A percentile compares a stretch with the other conserved stretches of the same genome.
phyloP scores from a whole-genome alignment of 2,797 vertebrate genomes.

The Gymnodraco acuticeps region DNA sequence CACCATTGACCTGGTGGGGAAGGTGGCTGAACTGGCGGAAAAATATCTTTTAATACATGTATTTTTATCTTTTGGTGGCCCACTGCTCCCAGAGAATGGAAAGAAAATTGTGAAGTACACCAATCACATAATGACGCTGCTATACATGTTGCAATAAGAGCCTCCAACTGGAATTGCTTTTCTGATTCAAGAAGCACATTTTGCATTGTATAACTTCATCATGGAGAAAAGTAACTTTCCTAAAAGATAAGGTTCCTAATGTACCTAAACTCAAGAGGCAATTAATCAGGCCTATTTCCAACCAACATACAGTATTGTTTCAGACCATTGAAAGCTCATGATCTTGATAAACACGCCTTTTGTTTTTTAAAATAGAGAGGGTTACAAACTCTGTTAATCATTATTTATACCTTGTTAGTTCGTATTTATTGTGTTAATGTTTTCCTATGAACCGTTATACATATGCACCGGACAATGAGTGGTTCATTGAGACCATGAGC shows the following conservation, averaged over 20 bases:
- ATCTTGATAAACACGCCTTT: neutral
- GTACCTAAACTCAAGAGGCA: neutral
- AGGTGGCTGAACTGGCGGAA: slow-evolving; percentile 96
- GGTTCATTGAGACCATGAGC: slow-evolving; percentile 99
- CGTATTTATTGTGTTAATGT: neutral
- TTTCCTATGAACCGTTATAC: slow-evolving; percentile 89
- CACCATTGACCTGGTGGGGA: slow-evolving; percentile 90
- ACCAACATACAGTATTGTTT: neutral
- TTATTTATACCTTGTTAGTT: slow-evolving; percentile 6
- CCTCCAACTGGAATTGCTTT: neutral
- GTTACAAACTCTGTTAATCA: too few species aligned
- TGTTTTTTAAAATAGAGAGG: neutral
- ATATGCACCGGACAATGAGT: slow-evolving; percentile 94
- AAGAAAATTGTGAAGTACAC: neutral
- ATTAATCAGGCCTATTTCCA: neutral
- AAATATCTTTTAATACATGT: slow-evolving; percentile 91
- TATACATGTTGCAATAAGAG: neutral
- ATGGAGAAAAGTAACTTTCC: neutral
- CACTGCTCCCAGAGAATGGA: neutral
- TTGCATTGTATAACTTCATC: neutral
- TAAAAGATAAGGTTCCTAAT: neutral
- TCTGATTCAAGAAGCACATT: neutral
- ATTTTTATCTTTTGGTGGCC: neutral
- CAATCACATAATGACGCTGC: neutral
- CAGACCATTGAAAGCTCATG: neutral